These are phyloP conservation scores for Epinephelus moara DNA, from an alignment of 2,113 vertebrate genomes.

Conservation along the genomic window DNA sequence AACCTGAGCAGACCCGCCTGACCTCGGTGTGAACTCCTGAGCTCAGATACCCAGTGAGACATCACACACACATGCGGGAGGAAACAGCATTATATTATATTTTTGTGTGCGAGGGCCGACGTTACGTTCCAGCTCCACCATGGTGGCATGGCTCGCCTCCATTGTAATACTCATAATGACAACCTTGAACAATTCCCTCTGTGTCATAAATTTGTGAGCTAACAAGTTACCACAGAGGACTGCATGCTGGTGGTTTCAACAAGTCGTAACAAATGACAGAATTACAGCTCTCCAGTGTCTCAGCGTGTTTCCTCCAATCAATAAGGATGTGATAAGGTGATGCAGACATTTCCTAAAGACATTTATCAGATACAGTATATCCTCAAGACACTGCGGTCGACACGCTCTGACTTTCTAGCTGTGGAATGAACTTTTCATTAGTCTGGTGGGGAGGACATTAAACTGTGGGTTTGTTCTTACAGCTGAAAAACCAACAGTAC, in stretches of 20 bases:
- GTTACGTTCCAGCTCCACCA: conserved; percentile 5
- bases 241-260: conserved; percentile 37
- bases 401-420: neutral
- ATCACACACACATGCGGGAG: conserved; percentile 1
- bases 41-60: neutral
- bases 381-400: conserved; percentile 25
- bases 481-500: neutral
- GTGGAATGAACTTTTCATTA: neutral
- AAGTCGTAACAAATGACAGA: conserved; percentile 52
- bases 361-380: neutral
- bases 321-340: conserved; percentile 11
- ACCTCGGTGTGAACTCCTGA: conserved; percentile 53
- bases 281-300: neutral
- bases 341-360: conserved; percentile 23
- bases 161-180: conserved; percentile 35
- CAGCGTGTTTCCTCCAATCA: conserved; percentile 28
- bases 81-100: conserved; percentile 39
- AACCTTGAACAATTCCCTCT: conserved; percentile 39
- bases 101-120: conserved; percentile 8
- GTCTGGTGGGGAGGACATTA: neutral
- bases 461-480: neutral
- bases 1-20: conserved; percentile 47
- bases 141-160: conserved; percentile 8
- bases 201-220: conserved; percentile 41
- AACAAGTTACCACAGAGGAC: conserved; percentile 41